phyloP scores from a whole-genome alignment of 2,888 invertebrate genomes.

The Celastrina argiolus region DNA sequence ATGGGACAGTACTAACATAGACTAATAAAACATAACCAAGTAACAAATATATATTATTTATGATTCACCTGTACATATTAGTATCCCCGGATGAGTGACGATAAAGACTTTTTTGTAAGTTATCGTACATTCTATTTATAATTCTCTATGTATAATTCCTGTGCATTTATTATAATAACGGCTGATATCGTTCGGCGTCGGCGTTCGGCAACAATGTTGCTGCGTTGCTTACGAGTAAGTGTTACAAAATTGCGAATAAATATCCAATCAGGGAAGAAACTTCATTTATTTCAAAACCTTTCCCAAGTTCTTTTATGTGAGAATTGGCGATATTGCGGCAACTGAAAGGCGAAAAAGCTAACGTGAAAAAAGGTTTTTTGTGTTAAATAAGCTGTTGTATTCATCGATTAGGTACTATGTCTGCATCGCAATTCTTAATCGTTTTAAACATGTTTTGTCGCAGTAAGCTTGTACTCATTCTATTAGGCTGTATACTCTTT shows the following conservation, averaged over 20 bases:
- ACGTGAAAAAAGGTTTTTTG: too few species aligned
- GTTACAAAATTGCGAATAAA: background rate
- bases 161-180: constrained; percentile 13
- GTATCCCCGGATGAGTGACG: background rate
- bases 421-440: too few species aligned
- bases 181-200: background rate
- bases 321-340: too few species aligned
- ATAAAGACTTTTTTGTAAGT: constrained; percentile 7
- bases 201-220: constrained; percentile 15
- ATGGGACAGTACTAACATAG: background rate
- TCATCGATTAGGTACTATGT: too few species aligned
- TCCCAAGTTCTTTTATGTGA: background rate
- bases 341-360: too few species aligned
- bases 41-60: background rate
- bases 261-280: background rate
- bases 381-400: too few species aligned
- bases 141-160: too few species aligned
- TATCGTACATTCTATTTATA: constrained; percentile 7
- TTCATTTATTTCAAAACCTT: background rate
- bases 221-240: background rate
- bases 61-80: constrained; percentile 10
- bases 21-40: background rate
- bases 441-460: background rate
- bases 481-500: background rate
- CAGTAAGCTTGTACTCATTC: background rate